These are phyloP conservation scores for Recurvirostra avosetta DNA, from an alignment of 2,113 vertebrate genomes.

Conservation along the genomic window DNA sequence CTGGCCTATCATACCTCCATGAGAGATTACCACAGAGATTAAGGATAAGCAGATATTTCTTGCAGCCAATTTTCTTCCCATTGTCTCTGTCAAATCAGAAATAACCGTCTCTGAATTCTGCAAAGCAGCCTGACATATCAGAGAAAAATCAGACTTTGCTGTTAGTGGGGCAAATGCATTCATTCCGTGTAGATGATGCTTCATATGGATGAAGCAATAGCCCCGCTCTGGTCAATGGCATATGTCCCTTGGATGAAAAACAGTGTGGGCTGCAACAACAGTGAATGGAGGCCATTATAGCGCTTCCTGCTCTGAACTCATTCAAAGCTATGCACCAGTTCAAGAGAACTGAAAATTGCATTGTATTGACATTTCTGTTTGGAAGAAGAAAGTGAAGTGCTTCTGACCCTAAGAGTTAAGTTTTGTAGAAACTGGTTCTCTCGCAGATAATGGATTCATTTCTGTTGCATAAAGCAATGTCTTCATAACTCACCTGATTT, in stretches of 20 bases:
- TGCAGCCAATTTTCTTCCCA: background rate
- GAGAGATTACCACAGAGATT: background rate
- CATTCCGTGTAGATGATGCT: background rate
- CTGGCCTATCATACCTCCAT: background rate
- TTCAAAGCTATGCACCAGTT: background rate
- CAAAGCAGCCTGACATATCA: background rate
- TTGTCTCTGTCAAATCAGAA: background rate
- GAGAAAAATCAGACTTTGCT: background rate
- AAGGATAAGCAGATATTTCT: background rate
- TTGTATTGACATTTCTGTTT: background rate
- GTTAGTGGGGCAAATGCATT: background rate
- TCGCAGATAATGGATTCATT: background rate
- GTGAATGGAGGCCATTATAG: background rate
- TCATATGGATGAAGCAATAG: background rate
- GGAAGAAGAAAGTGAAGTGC: background rate
- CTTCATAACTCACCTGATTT: background rate
- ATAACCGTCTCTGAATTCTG: background rate
- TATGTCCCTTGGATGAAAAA: background rate
- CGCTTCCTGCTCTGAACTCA: background rate
- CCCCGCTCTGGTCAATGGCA: background rate
- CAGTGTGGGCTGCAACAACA: background rate
- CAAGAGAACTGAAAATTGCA: background rate
- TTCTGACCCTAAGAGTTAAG: background rate
- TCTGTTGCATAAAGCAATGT: background rate
- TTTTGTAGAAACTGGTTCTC: background rate